These are phyloP conservation scores for Arctocebus calabarensis DNA, from an alignment of 2,797 vertebrate genomes.

Conservation along the genomic window DNA sequence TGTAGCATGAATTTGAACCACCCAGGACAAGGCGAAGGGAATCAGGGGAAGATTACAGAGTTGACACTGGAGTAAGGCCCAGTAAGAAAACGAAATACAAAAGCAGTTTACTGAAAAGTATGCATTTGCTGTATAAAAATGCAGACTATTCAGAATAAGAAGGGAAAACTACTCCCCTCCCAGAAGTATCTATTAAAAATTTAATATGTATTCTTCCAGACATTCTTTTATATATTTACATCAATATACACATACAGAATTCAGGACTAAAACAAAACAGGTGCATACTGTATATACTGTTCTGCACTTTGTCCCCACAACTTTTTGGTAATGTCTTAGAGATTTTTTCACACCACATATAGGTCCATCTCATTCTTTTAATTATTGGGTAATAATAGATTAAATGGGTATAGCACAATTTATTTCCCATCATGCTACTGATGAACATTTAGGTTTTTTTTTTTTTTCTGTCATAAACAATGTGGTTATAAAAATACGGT, in stretches of 20 bases:
- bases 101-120: not conserved
- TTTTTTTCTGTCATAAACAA: not conserved
- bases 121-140: slow-evolving; percentile 35
- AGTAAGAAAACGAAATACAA: slow-evolving; percentile 34
- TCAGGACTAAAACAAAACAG: not conserved
- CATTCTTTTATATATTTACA: not conserved
- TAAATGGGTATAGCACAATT: not conserved
- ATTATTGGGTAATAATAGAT: not conserved
- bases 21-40: slow-evolving; percentile 20
- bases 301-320: not conserved
- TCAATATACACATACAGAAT: not conserved
- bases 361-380: slow-evolving; percentile 5
- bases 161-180: not conserved
- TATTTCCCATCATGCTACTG: not conserved
- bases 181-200: slow-evolving; percentile 3
- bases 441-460: slow-evolving; percentile 3
- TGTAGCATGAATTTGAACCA: not conserved
- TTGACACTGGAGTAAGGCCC: slow-evolving; percentile 16
- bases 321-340: not conserved
- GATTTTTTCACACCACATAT: not conserved
- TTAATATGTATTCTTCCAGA: not conserved
- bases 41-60: not conserved
- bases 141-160: not conserved
- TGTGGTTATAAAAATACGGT: not conserved
- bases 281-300: not conserved